Percentiles rank a stretch among this genome's conserved stretches.
These are phyloP conservation scores for Rhodophaea formosa DNA, from an alignment of 2,888 invertebrate species.

Conservation along the genomic window DNA sequence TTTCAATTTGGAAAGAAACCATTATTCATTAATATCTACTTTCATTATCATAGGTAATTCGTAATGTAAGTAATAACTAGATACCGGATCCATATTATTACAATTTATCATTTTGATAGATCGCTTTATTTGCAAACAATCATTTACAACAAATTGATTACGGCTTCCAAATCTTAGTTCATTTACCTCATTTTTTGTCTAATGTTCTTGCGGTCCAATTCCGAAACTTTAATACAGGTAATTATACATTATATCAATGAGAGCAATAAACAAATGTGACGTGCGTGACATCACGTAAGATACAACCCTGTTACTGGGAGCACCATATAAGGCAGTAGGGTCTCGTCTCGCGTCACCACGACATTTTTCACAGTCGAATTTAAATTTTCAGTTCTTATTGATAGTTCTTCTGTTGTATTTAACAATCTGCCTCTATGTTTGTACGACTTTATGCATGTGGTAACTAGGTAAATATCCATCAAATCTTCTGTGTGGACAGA, in stretches of 20 bases:
- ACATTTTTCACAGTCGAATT: too few species aligned
- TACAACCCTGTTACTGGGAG: constrained; percentile 20
- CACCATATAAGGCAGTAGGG: too few species aligned
- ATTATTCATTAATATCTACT: constrained; percentile 1
- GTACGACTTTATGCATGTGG: too few species aligned
- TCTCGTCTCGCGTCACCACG: too few species aligned
- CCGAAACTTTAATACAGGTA: not conserved
- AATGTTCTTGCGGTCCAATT: not conserved
- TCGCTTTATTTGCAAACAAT: constrained; percentile 1
- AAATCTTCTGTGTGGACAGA: too few species aligned
- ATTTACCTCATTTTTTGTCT: not conserved
- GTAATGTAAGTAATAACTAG: not conserved
- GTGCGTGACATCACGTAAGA: constrained; percentile 4
- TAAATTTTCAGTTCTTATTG: too few species aligned
- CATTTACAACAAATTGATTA: constrained; percentile 5
- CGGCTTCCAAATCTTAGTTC: not conserved
- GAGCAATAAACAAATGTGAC: not conserved
- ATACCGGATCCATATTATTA: not conserved
- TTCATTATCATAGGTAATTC: not conserved
- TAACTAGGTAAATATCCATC: too few species aligned
- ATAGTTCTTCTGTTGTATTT: too few species aligned
- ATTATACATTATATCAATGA: not conserved
- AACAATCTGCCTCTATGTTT: too few species aligned
- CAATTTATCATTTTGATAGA: constrained; percentile 8
- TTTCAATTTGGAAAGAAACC: not conserved